Base-by-base conservation (phyloP, 2,797 vertebrate genomes). In the Phalloptychus januarius region DNA sequence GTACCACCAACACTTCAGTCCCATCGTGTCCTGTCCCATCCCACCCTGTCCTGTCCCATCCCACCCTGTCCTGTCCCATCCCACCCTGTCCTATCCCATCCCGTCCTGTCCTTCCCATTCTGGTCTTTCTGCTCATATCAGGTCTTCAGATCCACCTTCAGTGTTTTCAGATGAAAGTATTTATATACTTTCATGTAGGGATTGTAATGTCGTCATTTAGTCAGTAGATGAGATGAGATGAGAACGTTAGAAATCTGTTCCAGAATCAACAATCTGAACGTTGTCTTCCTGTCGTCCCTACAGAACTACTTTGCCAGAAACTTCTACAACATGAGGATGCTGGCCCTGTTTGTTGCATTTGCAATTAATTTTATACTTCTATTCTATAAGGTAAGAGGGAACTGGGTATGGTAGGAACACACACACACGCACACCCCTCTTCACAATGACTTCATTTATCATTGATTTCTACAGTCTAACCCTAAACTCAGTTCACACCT, bases 271-370 rank as follows among this genome's bases (percentile, higher is more conserved):
- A 71, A 71, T 31, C 20, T 40, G 33, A 52, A 52, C 0, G 7
- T 52, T 25, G 5, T 86, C 45, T 70, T 16, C 77, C 40, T 84
- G 2, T 91, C 36, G 73, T 45, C 79, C 83, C 79, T 93, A 78
- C 92, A 99, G 98, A 99, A 99, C 93, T 99, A 99, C 91, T 99
- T 99, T 95, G 98, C 98, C 33, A 96, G 98, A 81, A 99, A 99
- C 93, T 99, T 99, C 88, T 99, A 99, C 95, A 99, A 99, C 93
- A 98, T 99, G 98, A 97, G 98, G 89, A 99, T 99, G 98, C 86
- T 99, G 92, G 98, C 98, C 0, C 91, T 99, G 79, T 98, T 99
- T 91, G 98, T 99, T 46, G 98, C 98, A 58, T 99, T 99, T 87
- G 97, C 98, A 15, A 99, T 99, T 92, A 99, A 99, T 92, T 99